A percentile compares a stretch with the other conserved stretches of the same genome.
Evolutionary conservation across 1,140 invertebrate species (phyloP).

Genomic region (Trichomalopsis sarcophagae): DNA sequence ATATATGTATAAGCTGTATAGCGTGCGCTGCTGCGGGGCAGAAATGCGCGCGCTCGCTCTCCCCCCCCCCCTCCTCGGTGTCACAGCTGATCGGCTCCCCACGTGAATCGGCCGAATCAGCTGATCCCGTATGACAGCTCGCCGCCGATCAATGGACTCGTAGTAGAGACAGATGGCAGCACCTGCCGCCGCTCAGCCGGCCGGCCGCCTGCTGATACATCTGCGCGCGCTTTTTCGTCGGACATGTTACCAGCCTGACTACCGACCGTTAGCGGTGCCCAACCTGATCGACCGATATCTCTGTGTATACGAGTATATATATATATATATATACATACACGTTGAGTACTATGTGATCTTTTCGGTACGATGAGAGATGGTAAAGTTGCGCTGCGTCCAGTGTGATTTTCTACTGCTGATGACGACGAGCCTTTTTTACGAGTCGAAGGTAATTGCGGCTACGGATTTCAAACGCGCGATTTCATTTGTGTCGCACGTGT

Average conservation of each 20-base stretch:
- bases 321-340: too few relatives aligned
- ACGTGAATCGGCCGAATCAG: constrained; percentile 50
- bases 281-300: constrained; percentile 46
- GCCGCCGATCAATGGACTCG: constrained; percentile 37
- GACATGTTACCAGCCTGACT: constrained; percentile 42
- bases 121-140: constrained; percentile 50
- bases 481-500: too few relatives aligned
- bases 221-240: constrained; percentile 48
- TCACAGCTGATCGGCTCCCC: constrained; percentile 52
- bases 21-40: constrained; percentile 28
- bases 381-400: neutral
- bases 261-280: constrained; percentile 1
- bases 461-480: too few relatives aligned
- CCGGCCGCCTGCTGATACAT: neutral
- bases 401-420: neutral
- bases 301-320: neutral
- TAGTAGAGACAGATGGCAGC: constrained; percentile 38
- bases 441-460: neutral
- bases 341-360: neutral
- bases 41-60: constrained; percentile 43
- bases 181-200: constrained; percentile 14
- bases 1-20: too few relatives aligned
- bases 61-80: neutral
- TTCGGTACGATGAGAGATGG: neutral
- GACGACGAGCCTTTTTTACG: neutral